These are phyloP conservation scores for Sorex araneus DNA, from an alignment of 2,113 vertebrate species.

Conservation along the genomic window DNA sequence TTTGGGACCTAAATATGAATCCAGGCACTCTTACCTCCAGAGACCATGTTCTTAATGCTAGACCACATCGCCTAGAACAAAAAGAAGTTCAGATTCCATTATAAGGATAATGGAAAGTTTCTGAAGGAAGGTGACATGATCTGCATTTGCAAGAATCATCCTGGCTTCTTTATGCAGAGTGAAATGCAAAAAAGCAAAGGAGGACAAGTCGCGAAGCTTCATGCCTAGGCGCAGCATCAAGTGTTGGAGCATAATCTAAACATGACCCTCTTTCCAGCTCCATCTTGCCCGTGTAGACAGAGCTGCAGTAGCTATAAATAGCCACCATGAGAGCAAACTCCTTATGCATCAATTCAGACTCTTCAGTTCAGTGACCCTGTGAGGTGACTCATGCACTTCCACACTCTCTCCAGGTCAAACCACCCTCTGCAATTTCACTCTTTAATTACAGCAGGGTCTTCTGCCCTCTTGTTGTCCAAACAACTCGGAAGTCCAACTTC, in stretches of 20 bases:
- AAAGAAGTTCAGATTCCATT: neutral
- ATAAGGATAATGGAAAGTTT: neutral
- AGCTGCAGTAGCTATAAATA: conserved; percentile 16
- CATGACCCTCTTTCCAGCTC: neutral
- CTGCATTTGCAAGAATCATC: neutral
- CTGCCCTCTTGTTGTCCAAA: neutral
- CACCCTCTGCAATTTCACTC: neutral
- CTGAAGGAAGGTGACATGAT: neutral
- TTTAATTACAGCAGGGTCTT: neutral
- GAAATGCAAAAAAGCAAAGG: neutral
- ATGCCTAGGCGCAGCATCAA: neutral
- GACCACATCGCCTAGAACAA: too few relatives aligned
- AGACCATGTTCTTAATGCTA: neutral
- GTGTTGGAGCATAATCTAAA: neutral
- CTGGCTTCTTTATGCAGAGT: neutral
- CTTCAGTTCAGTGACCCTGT: neutral
- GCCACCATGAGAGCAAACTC: neutral
- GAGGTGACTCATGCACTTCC: neutral
- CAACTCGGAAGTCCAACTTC: neutral
- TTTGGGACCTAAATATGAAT: neutral
- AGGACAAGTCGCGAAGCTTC: neutral
- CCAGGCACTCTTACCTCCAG: neutral
- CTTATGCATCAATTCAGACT: neutral
- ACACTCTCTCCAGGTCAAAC: neutral
- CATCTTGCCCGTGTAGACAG: neutral